Base-by-base conservation (phyloP, 1,140 invertebrate genomes). In the Holcopasites calliopsidis region DNA sequence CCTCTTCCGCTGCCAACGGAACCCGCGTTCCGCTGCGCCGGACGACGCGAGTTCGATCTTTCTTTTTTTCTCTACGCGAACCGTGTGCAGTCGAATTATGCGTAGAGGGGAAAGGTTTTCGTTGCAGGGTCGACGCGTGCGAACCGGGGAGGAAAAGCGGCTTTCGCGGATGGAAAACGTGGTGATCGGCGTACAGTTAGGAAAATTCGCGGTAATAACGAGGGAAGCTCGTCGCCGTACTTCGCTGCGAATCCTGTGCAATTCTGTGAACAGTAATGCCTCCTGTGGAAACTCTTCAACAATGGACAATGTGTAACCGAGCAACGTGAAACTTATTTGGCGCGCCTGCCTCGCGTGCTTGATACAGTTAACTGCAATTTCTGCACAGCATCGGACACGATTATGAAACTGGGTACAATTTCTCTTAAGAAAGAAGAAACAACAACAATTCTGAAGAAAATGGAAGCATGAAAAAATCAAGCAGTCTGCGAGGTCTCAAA, bases 291-390 rank as follows among this genome's bases (percentile, higher is more conserved):
- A 49, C 61, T 50, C 47, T 35, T 38, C 44, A 68, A 81, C 79
- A 79, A 83, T 79, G 35, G 71, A 76, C 80, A 82, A 83, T 82
- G 65, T 74, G 54, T 40, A 31, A 60, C 38, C 21, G 40, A n/a
- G 28, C 23, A 52, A 61, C 60, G 66, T 13, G 61, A 10, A 49
- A 71, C 57, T 77, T 81, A 73, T 82, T 82, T 40, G 61, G 28
- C 40, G n/a, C 28, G 23, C 28, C 7, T 60, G 35, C 62, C 50
- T 38, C 10, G 1, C 49, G 2, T 23, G 26, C 7, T 52, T 40
- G 58, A 70, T 64, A 33, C 47, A 58, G 60, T 61, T 47, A 50
- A 38, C 31, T 11, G 35, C 11, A 42, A 3, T 49, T 40, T 44
- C n/a, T 60, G 26, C 10, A 31, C 8, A 8, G 16, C n/a, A 47